Evolutionary conservation across 2,888 invertebrate species (phyloP).

Genomic region (Halictus quadricinctus): DNA sequence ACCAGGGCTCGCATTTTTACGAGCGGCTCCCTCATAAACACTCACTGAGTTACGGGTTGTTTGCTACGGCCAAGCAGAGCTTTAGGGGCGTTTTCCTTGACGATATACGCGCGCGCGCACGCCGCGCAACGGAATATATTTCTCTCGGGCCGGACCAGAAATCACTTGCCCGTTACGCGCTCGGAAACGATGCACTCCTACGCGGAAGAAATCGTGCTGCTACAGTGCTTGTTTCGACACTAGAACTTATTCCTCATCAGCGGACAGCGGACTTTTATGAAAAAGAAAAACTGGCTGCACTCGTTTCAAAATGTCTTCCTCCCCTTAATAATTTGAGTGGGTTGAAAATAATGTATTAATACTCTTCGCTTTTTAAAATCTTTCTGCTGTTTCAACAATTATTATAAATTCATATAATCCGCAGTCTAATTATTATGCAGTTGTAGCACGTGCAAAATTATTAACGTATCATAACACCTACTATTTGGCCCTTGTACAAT

Average conservation of each 20-base stretch:
- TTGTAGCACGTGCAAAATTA: no score
- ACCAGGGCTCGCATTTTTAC: slow-evolving; percentile 77
- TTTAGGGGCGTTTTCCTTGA: slow-evolving; percentile 71
- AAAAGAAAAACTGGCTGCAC: background rate
- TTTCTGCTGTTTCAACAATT: no score
- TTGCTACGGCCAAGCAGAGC: slow-evolving; percentile 77
- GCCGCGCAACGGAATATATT: slow-evolving; percentile 5
- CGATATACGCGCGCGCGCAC: slow-evolving; percentile 30
- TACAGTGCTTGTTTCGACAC: background rate
- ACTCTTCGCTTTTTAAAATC: no score
- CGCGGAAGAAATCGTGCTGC: background rate
- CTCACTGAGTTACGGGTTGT: slow-evolving; percentile 81
- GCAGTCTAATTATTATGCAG: no score
- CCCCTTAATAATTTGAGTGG: no score
- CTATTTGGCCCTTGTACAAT: no score
- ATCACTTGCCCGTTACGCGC: slow-evolving; percentile 20
- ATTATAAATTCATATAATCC: no score
- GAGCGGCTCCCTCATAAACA: slow-evolving; percentile 79
- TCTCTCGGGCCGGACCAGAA: slow-evolving; percentile 31
- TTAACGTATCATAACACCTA: no score
- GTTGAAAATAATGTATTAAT: no score
- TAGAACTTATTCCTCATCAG: background rate
- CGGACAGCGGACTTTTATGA: background rate
- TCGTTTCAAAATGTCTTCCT: no score
- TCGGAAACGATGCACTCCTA: slow-evolving; percentile 11